A percentile compares a stretch with the other conserved stretches of the same genome.
Evolutionary conservation across 2,888 invertebrate species (phyloP).

Genomic region (Unio pictorum): DNA sequence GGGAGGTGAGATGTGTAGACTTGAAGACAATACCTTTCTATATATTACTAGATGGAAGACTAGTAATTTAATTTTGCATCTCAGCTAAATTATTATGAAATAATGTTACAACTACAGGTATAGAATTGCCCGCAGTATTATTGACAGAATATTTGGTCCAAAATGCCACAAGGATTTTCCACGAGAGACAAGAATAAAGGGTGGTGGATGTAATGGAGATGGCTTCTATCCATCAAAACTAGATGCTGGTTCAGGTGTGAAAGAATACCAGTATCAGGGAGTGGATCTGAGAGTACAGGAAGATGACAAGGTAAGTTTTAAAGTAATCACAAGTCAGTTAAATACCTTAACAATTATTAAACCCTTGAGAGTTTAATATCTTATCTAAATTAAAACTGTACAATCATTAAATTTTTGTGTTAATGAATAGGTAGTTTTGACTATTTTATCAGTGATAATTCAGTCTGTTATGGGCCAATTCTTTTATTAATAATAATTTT

Average conservation of each 20-base stretch:
- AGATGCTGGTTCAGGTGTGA: slow-evolving; percentile 4
- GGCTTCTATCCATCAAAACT: slow-evolving; percentile 31
- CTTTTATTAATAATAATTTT: no score
- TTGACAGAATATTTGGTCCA: slow-evolving; percentile 32
- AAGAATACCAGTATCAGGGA: slow-evolving; percentile 15
- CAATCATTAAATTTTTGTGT: no score
- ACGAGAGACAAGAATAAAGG: slow-evolving; percentile 10
- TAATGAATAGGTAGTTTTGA: no score
- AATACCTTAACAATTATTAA: no score
- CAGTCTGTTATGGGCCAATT: no score
- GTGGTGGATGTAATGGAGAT: slow-evolving; percentile 17
- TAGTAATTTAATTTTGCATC: neutral
- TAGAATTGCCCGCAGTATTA: slow-evolving; percentile 19
- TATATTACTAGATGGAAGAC: neutral
- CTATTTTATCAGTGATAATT: no score
- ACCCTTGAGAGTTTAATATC: no score
- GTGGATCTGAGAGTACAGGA: slow-evolving; percentile 11
- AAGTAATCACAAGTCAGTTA: no score
- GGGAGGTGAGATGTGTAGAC: no score
- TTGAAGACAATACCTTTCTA: no score
- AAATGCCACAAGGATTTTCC: slow-evolving; percentile 29
- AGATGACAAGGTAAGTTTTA: slow-evolving; percentile 7
- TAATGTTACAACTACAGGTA: slow-evolving; percentile 14
- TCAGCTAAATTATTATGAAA: neutral
- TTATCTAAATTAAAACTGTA: no score